phyloP scores from a whole-genome alignment of 2,797 vertebrate species.

The Linurgus olivaceus region DNA sequence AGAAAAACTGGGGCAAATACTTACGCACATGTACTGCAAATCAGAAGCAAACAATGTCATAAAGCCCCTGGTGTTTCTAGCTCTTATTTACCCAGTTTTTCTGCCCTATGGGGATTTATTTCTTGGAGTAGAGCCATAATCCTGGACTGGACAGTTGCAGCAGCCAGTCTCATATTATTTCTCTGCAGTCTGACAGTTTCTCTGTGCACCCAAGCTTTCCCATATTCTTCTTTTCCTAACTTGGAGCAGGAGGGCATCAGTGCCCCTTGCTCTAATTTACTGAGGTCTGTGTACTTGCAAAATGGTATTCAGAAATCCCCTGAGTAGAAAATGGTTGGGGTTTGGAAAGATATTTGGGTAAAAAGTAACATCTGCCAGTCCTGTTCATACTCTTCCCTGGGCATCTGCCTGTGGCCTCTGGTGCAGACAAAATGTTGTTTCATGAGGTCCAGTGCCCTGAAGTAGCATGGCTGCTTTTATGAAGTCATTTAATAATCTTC shows the following conservation, averaged over 20 bases:
- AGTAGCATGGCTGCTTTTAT: background rate
- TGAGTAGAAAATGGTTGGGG: background rate
- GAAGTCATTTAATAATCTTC: background rate
- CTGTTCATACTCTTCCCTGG: background rate
- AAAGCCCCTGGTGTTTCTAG: background rate
- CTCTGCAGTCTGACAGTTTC: background rate
- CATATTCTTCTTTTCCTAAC: background rate
- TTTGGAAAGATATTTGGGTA: background rate
- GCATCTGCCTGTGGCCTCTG: background rate
- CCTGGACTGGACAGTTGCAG: background rate
- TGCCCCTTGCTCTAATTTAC: background rate
- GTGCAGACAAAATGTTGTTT: background rate
- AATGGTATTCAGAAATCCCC: background rate
- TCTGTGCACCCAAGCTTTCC: background rate
- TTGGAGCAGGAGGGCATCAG: background rate
- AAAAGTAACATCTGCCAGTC: background rate
- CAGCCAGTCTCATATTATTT: background rate
- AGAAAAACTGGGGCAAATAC: background rate
- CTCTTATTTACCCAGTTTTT: background rate
- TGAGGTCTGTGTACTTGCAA: background rate
- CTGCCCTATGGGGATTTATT: background rate
- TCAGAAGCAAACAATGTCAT: background rate
- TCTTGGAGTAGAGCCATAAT: background rate
- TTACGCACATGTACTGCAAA: rapidly evolving
- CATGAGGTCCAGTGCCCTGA: background rate